Evolutionary conservation across 2,797 vertebrate genomes (phyloP).

Genomic region (Limosa lapponica): DNA sequence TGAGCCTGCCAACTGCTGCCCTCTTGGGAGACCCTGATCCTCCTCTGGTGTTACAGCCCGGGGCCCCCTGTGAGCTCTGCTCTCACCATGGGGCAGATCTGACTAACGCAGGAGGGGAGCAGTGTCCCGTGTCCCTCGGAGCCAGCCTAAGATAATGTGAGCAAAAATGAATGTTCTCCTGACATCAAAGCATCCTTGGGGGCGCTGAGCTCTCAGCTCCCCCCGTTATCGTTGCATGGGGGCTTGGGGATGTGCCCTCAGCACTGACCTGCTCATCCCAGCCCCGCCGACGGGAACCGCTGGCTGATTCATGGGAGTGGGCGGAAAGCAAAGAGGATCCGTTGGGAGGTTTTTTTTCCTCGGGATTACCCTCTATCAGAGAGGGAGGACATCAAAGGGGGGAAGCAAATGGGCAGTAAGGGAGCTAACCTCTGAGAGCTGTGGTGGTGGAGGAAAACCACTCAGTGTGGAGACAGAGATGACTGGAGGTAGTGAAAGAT

Average conservation of each 20-base stretch:
- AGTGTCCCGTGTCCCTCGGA: fast-evolving
- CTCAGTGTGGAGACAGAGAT: not conserved
- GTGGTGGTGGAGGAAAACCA: not conserved
- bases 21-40: fast-evolving
- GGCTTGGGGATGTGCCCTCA: not conserved
- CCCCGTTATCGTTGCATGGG: fast-evolving
- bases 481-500: not conserved
- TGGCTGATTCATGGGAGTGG: not conserved
- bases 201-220: not conserved
- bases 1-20: not conserved
- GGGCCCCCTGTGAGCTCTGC: not conserved
- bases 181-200: not conserved
- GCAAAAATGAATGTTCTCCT: not conserved
- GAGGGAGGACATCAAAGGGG: not conserved
- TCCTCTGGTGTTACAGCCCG: fast-evolving
- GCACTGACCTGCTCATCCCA: not conserved
- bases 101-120: not conserved
- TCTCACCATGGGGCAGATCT: not conserved
- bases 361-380: not conserved
- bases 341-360: not conserved
- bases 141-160: not conserved
- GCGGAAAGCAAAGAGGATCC: not conserved
- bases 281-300: fast-evolving
- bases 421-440: not conserved
- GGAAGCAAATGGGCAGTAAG: not conserved